Percentiles rank a stretch among this genome's conserved stretches.
phyloP scores from a whole-genome alignment of 2,797 vertebrate species.

The Chiroxiphia lanceolata region DNA sequence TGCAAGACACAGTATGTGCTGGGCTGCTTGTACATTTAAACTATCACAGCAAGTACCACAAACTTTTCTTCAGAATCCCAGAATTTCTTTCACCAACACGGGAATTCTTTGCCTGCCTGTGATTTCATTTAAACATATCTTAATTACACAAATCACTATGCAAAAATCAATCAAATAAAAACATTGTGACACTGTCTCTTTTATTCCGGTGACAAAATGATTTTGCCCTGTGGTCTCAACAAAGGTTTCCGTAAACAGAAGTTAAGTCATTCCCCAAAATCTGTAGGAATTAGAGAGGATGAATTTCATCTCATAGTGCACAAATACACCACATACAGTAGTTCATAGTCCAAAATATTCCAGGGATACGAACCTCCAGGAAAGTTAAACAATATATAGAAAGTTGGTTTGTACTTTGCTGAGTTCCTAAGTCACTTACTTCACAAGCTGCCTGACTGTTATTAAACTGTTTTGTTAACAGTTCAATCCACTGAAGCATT shows the following conservation, averaged over 20 bases:
- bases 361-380: conserved; percentile 54
- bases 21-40: neutral
- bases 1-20: neutral
- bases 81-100: neutral
- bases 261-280: neutral
- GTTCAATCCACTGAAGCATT: conserved; percentile 99
- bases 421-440: conserved; percentile 77
- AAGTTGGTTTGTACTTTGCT: conserved; percentile 53
- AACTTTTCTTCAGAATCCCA: neutral
- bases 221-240: neutral
- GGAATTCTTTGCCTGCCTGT: neutral
- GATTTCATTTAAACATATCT: neutral
- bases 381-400: conserved; percentile 55
- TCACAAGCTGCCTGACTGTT: conserved; percentile 99
- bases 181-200: neutral
- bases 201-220: neutral
- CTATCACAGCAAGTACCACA: neutral
- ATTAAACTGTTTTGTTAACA: conserved; percentile 99
- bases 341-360: conserved; percentile 54
- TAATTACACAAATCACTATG: neutral
- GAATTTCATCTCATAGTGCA: neutral
- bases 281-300: neutral
- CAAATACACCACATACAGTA: conserved; percentile 39
- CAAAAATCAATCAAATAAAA: neutral
- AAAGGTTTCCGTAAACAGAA: neutral